phyloP scores from a whole-genome alignment of 2,113 vertebrate species.

The Meleagris gallopavo region DNA sequence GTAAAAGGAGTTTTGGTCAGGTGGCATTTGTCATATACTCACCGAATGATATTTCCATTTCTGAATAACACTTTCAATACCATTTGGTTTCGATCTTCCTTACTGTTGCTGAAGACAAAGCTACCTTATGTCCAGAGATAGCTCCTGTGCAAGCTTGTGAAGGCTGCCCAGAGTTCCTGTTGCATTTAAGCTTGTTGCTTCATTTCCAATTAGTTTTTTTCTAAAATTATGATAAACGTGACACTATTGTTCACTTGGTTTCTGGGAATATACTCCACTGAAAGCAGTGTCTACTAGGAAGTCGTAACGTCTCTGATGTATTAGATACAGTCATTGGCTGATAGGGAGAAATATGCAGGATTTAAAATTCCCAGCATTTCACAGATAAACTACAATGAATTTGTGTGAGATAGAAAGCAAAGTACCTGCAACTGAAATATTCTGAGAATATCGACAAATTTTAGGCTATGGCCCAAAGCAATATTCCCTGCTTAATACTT shows the following conservation, averaged over 20 bases:
- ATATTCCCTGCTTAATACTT: background rate
- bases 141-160: background rate
- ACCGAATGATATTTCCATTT: background rate
- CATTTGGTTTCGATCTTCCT: background rate
- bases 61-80: background rate
- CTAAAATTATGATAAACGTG: background rate
- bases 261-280: background rate
- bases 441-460: background rate
- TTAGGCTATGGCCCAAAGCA: background rate
- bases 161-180: background rate
- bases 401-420: background rate
- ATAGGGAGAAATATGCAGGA: background rate
- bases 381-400: background rate
- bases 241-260: background rate
- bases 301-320: background rate
- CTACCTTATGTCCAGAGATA: background rate
- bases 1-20: slow-evolving; percentile 5
- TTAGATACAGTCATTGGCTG: background rate
- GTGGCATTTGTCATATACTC: background rate
- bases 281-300: background rate
- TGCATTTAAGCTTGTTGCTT: background rate
- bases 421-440: background rate
- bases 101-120: background rate
- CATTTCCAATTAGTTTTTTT: background rate
- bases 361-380: background rate